Base-by-base conservation (phyloP, 2,113 vertebrate genomes). In the Pholis gunnellus region DNA sequence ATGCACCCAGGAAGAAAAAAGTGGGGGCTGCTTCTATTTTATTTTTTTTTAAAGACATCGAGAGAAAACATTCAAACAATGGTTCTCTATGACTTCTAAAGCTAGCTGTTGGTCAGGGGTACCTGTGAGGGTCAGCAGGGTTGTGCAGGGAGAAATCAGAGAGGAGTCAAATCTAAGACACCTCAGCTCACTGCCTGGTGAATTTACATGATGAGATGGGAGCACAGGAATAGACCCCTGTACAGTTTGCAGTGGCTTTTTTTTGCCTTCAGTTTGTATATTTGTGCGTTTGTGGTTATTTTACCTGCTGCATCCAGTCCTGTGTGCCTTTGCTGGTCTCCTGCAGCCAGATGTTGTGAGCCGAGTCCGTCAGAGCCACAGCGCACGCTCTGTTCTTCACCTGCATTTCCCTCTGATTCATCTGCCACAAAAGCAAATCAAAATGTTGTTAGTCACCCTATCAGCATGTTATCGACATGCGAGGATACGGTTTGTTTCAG, bases 261-360 rank as follows among this genome's bases (percentile, higher is more conserved):
- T 57, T 80, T 72, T 44, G 38, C 61, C 50, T 79, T 69, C 29
- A 59, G 25, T 60, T 10, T 64, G 59, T 75, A 40, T 67, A 40
- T 81, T 36, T 80, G 22, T 15, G 50, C 1, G 7, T 34, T 57
- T 61, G 46, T 11, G 17, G 1, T 29, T n/a, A 29, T 68, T 93
- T 96, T 92, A 99, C 98, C 97, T 99, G 96, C 94, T 97, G 95
- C 96, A 99, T 97, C 98, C 98, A 99, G 64, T 98, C 97, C 86
- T 97, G 96, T 75, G 97, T 96, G 65, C 96, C 96, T 95, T 98
- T 99, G 91, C 95, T 97, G 89, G 93, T 97, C 89, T 99, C 97
- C 93, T 99, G 98, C 81, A 98, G 97, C 98, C 98, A 99, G 91
- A 99, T 96, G 80, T 98, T 99, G 94, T 99, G 98, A 95, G 98